phyloP scores from a whole-genome alignment of 2,113 vertebrate genomes.

The Fregetta grallaria region DNA sequence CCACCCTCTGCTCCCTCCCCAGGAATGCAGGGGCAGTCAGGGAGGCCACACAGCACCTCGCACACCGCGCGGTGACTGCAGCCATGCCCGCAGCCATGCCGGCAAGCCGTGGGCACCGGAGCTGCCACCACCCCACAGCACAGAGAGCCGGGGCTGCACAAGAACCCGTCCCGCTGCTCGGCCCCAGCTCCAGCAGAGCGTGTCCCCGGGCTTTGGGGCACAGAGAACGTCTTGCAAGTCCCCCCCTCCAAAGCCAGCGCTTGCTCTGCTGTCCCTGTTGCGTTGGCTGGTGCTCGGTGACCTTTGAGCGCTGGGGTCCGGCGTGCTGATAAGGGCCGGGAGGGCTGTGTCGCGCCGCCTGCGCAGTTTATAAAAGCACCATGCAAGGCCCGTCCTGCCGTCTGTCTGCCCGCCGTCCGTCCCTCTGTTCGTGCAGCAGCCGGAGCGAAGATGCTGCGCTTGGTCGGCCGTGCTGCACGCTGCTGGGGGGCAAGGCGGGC shows the following conservation, averaged over 20 bases:
- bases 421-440: neutral
- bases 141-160: accelerated
- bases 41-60: neutral
- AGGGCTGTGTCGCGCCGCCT: neutral
- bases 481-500: conserved; percentile 3
- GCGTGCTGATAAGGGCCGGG: conserved; percentile 39
- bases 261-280: neutral
- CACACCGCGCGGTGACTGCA: accelerated
- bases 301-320: conserved; percentile 61
- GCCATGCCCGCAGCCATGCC: accelerated
- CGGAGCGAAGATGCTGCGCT: conserved; percentile 58
- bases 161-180: accelerated
- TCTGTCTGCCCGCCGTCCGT: neutral
- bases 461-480: neutral
- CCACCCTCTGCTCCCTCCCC: neutral
- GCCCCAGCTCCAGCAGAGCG: accelerated
- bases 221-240: neutral
- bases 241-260: neutral
- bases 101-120: accelerated
- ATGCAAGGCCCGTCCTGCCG: neutral
- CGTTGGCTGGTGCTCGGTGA: neutral
- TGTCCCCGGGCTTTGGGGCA: neutral
- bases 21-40: accelerated
- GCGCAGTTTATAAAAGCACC: conserved; percentile 58
- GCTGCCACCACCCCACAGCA: accelerated